phyloP scores from a whole-genome alignment of 2,797 vertebrate species.

The Nyctibius grandis region DNA sequence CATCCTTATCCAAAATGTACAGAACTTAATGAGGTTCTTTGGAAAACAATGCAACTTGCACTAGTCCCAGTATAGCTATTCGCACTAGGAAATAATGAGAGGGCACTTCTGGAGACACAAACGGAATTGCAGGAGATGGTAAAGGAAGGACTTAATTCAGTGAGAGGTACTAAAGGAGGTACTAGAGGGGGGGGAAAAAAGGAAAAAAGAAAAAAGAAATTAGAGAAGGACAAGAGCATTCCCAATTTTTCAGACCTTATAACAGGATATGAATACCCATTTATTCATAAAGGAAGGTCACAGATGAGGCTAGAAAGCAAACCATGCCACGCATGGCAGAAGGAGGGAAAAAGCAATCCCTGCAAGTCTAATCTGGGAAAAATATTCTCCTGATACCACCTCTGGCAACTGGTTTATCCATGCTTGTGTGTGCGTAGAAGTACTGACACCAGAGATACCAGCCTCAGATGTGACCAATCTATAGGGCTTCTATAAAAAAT shows the following conservation, averaged over 20 bases:
- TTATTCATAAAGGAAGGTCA: background rate
- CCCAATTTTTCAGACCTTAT: background rate
- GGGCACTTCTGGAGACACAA: background rate
- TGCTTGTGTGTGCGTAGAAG: background rate
- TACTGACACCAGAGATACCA: background rate
- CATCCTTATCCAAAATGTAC: background rate
- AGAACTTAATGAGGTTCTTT: background rate
- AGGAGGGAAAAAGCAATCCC: background rate
- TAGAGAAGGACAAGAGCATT: background rate
- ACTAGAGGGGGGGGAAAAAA: rapidly evolving
- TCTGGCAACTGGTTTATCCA: background rate
- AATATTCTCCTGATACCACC: background rate
- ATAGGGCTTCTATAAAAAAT: background rate
- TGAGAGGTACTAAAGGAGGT: background rate
- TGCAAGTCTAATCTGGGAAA: background rate
- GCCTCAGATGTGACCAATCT: background rate
- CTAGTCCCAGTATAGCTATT: background rate
- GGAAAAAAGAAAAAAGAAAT: background rate
- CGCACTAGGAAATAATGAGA: background rate
- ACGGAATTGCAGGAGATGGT: background rate
- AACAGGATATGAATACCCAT: background rate
- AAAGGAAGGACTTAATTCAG: background rate
- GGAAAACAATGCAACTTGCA: background rate
- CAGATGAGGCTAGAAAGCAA: background rate
- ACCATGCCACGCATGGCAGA: background rate